phyloP scores from a whole-genome alignment of 1,140 invertebrate genomes.

The Doryteuthis pealeii region DNA sequence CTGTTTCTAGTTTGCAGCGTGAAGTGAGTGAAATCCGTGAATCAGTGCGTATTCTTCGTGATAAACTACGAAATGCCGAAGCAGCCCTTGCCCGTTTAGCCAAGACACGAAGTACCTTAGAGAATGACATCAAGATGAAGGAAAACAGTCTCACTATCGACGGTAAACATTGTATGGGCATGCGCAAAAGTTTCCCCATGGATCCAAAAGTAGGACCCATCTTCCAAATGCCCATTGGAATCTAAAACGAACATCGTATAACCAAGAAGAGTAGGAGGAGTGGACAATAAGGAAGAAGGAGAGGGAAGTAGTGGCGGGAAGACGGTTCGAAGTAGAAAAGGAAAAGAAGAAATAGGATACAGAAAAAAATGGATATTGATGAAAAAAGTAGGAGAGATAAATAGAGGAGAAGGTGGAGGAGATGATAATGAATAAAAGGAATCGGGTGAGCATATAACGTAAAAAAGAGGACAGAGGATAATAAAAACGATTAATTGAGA shows the following conservation, averaged over 20 bases:
- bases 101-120: constrained; percentile 77
- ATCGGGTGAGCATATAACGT: too few relatives aligned
- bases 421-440: too few relatives aligned
- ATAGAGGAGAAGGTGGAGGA: too few relatives aligned
- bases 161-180: constrained; percentile 85
- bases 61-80: constrained; percentile 58
- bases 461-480: too few relatives aligned
- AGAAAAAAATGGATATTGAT: too few relatives aligned
- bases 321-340: too few relatives aligned
- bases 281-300: too few relatives aligned
- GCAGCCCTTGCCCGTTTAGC: constrained; percentile 75
- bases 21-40: constrained; percentile 60
- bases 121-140: constrained; percentile 86
- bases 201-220: constrained; percentile 60
- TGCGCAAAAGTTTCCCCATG: constrained; percentile 74
- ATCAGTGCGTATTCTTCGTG: constrained; percentile 57
- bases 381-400: too few relatives aligned
- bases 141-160: constrained; percentile 89
- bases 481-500: too few relatives aligned
- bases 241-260: constrained; percentile 5
- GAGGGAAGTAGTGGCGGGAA: too few relatives aligned
- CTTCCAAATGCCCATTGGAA: constrained; percentile 57
- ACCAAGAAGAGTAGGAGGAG: too few relatives aligned
- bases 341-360: too few relatives aligned
- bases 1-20: constrained; percentile 54